phyloP scores from a whole-genome alignment of 2,797 vertebrate genomes.

The Mus caroli region DNA sequence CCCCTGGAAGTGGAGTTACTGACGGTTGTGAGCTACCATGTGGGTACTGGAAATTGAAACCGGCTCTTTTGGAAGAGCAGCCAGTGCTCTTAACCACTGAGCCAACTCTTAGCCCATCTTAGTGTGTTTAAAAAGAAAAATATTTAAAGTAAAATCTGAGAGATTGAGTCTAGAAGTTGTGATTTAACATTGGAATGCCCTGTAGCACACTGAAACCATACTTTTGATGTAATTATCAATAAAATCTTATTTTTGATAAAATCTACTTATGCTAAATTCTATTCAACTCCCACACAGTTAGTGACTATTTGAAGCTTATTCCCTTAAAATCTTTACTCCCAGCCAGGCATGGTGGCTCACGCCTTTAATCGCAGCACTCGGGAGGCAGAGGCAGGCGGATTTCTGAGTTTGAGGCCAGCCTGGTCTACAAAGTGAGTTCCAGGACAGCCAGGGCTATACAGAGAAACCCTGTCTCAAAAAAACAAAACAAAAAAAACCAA shows the following conservation, averaged over 20 bases:
- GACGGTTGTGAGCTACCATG: background rate
- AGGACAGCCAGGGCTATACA: no score
- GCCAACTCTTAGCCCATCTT: no score
- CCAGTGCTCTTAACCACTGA: background rate
- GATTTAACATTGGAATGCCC: background rate
- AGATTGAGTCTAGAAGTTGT: slow-evolving; percentile 37
- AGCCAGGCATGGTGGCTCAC: no score
- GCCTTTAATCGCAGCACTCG: no score
- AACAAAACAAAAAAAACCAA: no score
- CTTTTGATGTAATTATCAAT: slow-evolving; percentile 35
- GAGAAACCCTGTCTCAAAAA: no score
- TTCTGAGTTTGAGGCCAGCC: no score
- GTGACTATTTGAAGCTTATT: slow-evolving; percentile 28
- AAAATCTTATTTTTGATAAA: slow-evolving; percentile 44
- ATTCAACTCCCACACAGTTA: background rate
- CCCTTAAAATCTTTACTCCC: background rate
- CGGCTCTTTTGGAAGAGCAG: background rate
- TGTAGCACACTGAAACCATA: background rate
- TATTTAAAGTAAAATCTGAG: background rate
- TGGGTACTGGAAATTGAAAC: background rate
- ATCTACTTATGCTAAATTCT: slow-evolving; percentile 38
- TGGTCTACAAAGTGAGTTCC: no score
- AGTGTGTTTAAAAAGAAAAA: no score
- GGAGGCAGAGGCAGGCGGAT: no score
- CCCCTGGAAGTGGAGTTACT: no score